phyloP scores from a whole-genome alignment of 2,888 invertebrate genomes.

The Mycalesis mineus region DNA sequence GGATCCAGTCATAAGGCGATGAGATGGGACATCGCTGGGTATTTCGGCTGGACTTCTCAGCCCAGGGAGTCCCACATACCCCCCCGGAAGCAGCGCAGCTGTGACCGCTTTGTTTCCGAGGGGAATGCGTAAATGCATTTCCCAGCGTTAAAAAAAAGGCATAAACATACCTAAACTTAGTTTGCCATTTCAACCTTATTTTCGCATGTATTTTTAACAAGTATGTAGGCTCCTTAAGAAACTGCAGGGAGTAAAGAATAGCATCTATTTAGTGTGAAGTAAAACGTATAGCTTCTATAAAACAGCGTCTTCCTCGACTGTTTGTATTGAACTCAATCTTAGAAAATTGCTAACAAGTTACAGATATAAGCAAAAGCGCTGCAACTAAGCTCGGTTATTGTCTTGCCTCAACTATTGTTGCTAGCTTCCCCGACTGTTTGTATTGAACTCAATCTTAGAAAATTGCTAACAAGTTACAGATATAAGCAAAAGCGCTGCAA shows the following conservation, averaged over 20 bases:
- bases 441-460: conserved; percentile 8
- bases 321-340: conserved; percentile 8
- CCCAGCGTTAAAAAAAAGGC: no score
- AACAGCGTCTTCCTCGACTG: conserved; percentile 20
- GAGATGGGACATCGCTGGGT: no score
- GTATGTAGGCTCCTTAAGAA: conserved; percentile 24
- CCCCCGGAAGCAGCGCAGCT: no score
- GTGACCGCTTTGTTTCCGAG: no score
- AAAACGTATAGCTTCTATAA: conserved; percentile 39
- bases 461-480: neutral
- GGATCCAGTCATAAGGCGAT: no score
- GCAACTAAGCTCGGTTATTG: neutral
- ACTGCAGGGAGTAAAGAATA: conserved; percentile 35
- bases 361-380: neutral
- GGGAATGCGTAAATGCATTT: no score
- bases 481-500: neutral
- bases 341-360: conserved; percentile 1
- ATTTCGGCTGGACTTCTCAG: no score
- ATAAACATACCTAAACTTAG: no score
- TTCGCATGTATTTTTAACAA: neutral
- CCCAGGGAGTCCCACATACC: no score
- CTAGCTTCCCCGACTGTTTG: neutral
- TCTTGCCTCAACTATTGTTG: no score
- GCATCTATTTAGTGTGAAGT: conserved; percentile 38
- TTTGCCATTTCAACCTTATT: no score